These are phyloP conservation scores for Drosophila melanosoma DNA, from an alignment of 2,888 invertebrate species.

Conservation along the genomic window DNA sequence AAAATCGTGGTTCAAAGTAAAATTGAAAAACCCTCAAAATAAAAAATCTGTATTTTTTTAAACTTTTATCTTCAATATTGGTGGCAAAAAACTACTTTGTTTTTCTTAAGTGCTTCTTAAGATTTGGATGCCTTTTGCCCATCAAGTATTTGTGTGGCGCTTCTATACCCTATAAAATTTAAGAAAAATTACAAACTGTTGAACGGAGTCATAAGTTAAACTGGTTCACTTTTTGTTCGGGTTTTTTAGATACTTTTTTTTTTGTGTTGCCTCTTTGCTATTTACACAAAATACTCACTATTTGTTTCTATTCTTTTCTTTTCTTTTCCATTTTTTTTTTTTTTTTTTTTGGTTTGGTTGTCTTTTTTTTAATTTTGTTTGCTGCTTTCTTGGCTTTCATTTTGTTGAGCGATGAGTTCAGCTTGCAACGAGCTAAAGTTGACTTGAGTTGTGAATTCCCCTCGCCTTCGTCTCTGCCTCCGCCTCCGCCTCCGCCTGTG, in stretches of 20 bases:
- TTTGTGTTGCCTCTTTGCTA: not conserved
- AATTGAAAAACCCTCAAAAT: not conserved
- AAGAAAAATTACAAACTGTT: constrained; percentile 34
- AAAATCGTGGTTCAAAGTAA: not conserved
- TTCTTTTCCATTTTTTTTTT: not conserved
- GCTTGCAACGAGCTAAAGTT: constrained; percentile 59
- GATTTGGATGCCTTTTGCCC: not conserved
- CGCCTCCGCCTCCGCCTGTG: not conserved
- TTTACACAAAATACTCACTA: constrained; percentile 21
- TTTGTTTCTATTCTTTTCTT: constrained; percentile 19
- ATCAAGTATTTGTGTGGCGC: constrained; percentile 11
- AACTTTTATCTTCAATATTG: not conserved
- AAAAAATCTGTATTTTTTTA: not conserved
- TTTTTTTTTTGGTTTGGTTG: constrained; percentile 10
- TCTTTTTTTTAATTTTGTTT: constrained; percentile 61
- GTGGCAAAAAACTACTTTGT: not conserved
- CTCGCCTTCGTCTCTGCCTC: not conserved
- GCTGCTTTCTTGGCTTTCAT: constrained; percentile 49
- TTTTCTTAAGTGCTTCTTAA: not conserved
- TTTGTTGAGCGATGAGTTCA: constrained; percentile 27
- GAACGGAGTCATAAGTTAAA: constrained; percentile 27
- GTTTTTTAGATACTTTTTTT: not conserved
- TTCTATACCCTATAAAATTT: not conserved
- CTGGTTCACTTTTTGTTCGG: constrained; percentile 13
- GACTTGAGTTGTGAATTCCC: constrained; percentile 14